Conservation (phyloP, 2,113 vertebrate genomes). For the Scolopax mira region DNA sequence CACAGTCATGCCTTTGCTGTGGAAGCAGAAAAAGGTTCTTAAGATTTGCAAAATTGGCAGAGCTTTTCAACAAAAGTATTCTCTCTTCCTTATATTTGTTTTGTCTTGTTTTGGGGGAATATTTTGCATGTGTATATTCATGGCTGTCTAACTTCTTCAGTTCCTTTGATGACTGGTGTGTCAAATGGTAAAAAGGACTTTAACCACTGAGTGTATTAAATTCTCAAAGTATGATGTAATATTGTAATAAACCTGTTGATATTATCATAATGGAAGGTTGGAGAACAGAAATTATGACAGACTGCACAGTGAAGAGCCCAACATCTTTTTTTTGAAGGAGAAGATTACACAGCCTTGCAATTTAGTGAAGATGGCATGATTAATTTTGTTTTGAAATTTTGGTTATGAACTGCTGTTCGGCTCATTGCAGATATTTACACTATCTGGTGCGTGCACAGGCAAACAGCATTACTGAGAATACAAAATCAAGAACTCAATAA, state of each 20-base stretch:
- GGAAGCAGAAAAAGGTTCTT: background rate
- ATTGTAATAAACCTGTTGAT: background rate
- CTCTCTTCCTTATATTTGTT: background rate
- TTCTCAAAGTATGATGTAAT: background rate
- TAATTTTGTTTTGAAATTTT: background rate
- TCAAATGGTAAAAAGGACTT: background rate
- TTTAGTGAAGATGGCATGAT: background rate
- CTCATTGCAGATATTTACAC: background rate
- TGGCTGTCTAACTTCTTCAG: background rate
- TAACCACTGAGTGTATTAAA: background rate
- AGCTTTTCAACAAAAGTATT: background rate
- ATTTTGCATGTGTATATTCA: background rate
- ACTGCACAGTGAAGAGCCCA: background rate
- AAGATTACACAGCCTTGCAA: background rate
- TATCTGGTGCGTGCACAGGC: rapidly evolving
- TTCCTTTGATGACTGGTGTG: background rate
- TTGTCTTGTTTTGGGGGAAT: background rate
- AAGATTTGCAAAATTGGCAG: background rate
- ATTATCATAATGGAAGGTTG: background rate
- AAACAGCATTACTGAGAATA: background rate
- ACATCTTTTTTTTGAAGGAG: background rate
- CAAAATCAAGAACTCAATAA: background rate
- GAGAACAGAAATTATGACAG: background rate
- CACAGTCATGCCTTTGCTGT: background rate
- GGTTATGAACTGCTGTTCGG: background rate